A percentile compares a stretch with the other conserved stretches of the same genome.
These are phyloP conservation scores for Chaetophractus vellerosus DNA, from an alignment of 2,797 vertebrate genomes.

Conservation along the genomic window DNA sequence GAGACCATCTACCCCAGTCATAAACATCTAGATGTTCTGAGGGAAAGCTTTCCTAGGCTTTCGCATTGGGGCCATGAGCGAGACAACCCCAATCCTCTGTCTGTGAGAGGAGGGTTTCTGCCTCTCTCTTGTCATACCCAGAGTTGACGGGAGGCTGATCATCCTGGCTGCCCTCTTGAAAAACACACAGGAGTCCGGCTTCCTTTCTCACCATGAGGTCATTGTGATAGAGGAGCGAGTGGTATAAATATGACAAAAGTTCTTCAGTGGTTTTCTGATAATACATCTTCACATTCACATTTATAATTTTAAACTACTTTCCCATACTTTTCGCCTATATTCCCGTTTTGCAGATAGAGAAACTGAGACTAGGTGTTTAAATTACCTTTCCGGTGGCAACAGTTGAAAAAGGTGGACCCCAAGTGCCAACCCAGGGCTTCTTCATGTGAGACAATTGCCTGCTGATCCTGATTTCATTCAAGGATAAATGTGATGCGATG, in stretches of 20 bases:
- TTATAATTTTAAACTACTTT: constrained; percentile 16
- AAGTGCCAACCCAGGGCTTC: background rate
- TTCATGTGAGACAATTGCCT: background rate
- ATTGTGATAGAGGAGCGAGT: background rate
- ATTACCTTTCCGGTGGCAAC: background rate
- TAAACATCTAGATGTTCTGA: background rate
- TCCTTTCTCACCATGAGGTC: background rate
- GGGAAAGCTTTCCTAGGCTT: background rate
- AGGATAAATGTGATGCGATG: background rate
- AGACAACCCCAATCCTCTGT: background rate
- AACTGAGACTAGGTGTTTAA: background rate
- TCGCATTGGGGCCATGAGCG: background rate
- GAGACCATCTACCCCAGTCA: background rate
- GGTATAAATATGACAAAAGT: background rate
- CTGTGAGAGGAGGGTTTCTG: background rate
- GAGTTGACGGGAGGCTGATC: background rate
- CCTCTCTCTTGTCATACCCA: background rate
- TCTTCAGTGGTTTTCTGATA: background rate
- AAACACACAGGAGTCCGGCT: background rate
- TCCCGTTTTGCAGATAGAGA: background rate
- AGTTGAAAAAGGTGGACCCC: constrained; percentile 37
- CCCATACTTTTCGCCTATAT: background rate
- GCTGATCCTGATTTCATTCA: background rate
- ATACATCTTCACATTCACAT: background rate
- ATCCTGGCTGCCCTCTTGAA: background rate